Conservation (phyloP, 1,140 invertebrate genomes). For the Eubasilissa regina region DNA sequence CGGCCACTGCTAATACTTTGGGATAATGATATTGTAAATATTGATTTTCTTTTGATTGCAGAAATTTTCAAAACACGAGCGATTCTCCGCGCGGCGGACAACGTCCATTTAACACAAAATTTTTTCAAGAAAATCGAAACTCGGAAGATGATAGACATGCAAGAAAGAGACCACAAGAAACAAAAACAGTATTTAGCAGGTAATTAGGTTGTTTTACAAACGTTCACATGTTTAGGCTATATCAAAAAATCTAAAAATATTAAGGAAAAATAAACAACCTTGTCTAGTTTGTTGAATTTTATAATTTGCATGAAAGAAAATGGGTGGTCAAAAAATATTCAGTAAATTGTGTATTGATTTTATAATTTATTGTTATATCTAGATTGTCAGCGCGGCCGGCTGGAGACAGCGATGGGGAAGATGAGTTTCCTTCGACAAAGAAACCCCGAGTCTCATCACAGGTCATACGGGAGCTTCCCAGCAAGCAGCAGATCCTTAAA, state of each 20-base stretch:
- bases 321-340: no score
- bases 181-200: constrained; percentile 72
- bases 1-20: neutral
- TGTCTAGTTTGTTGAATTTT: no score
- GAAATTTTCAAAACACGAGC: constrained; percentile 59
- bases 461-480: constrained; percentile 67
- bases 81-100: constrained; percentile 65
- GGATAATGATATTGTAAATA: neutral
- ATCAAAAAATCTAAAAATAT: neutral
- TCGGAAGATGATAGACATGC: constrained; percentile 65
- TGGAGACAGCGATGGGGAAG: constrained; percentile 69
- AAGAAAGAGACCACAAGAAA: constrained; percentile 69
- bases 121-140: constrained; percentile 65
- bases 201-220: constrained; percentile 43
- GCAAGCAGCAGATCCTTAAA: constrained; percentile 72
- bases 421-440: constrained; percentile 64
- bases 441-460: constrained; percentile 66
- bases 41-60: constrained; percentile 50
- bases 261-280: neutral
- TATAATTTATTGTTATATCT: constrained; percentile 10
- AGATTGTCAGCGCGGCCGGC: constrained; percentile 66
- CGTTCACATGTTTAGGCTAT: neutral
- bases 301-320: no score
- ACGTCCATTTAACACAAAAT: constrained; percentile 61
- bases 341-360: no score